Conservation (phyloP, 2,113 vertebrate genomes). For the Neolamprologus hecqui region DNA sequence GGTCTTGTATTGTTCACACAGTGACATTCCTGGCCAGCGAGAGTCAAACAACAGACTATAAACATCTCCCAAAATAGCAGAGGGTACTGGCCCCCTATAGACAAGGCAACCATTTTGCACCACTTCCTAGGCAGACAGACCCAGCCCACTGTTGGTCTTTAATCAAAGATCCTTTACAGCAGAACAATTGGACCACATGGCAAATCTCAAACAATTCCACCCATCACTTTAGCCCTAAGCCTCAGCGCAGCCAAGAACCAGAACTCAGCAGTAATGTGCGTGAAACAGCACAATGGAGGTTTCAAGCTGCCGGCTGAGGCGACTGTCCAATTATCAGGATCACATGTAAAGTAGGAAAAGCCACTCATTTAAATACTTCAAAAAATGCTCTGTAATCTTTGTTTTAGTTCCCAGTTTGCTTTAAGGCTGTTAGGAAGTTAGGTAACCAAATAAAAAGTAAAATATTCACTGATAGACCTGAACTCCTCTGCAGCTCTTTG, state of each 20-base stretch:
- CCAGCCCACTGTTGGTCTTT: constrained; percentile 57
- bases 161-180: constrained; percentile 63
- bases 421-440: background rate
- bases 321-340: background rate
- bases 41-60: constrained; percentile 36
- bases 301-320: background rate
- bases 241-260: constrained; percentile 2
- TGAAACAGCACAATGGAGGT: constrained; percentile 16
- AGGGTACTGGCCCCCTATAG: constrained; percentile 47
- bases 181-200: constrained; percentile 65
- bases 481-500: background rate
- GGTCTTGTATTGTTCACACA: background rate
- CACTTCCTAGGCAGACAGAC: constrained; percentile 61
- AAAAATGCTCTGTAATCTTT: background rate
- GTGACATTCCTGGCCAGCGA: constrained; percentile 11
- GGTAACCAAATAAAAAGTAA: background rate
- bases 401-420: background rate
- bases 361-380: background rate
- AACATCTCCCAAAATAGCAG: constrained; percentile 59
- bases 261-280: constrained; percentile 32
- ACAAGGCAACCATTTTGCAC: constrained; percentile 52
- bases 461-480: background rate
- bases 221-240: constrained; percentile 4
- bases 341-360: background rate
- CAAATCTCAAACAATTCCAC: constrained; percentile 50